Evolutionary conservation across 2,888 invertebrate species (phyloP), one percentile per base, ranked within the genome.

Genomic region (Plebejus argus): DNA sequence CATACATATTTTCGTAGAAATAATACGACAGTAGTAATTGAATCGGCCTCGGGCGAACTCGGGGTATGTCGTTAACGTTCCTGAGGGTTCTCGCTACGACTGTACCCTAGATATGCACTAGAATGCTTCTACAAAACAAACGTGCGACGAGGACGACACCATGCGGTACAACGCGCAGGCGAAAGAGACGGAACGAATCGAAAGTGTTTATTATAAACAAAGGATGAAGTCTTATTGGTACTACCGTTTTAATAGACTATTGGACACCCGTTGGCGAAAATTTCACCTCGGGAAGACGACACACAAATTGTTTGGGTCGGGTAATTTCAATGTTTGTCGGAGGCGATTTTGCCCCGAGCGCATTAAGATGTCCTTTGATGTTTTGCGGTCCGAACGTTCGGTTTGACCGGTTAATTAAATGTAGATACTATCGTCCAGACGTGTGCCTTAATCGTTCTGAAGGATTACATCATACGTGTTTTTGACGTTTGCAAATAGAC

Each of bases 141-240:
- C 86, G 86, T 80, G 82, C 80, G 87, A 89, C 79, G 78, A 87
- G 84, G 89, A 90, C 78, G 77, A 78, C 66, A 28, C 80, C 81
- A 87, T 70, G 78, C 76, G 35, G 20, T 20, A 71, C 33, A 18
- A 70, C 66, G 18, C 76, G 61, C 18, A 86, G 78, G 79, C 23
- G 83, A 89, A 70, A 81, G 85, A 83, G 90, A 90, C 66, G 82
- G 81, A 76, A 70, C 79, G 80, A 86, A 88, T 89, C 85, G 90
- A 90, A 92, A 91, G 91, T 92, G 93, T 93, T 93, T 93, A 93
- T 93, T 90, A 92, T 93, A 93, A 93, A 92, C 93, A 93, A 92
- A 92, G 93, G 91, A 92, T 91, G 89, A 87, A 90, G 92, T 91
- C 91, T 92, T 92, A 92, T 92, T 92, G 93, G 92, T 91, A 90